phyloP scores from a whole-genome alignment of 2,113 vertebrate genomes.

The Natator depressus region DNA sequence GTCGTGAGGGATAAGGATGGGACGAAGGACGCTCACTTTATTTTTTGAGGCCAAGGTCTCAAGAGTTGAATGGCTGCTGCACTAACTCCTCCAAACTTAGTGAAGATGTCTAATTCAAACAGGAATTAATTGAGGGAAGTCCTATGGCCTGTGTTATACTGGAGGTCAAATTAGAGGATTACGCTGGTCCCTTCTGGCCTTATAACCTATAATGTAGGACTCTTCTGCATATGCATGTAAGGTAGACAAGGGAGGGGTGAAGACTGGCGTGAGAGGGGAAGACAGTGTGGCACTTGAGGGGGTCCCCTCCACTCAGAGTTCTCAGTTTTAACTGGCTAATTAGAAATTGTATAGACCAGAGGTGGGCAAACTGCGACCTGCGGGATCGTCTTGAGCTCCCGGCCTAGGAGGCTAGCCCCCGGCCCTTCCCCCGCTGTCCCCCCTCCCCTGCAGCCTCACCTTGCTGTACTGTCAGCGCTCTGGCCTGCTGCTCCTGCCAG shows the following conservation, averaged over 20 bases:
- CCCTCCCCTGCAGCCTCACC: no score
- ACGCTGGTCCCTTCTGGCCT: background rate
- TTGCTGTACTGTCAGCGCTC: no score
- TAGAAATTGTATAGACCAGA: background rate
- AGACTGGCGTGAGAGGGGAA: slow-evolving; percentile 21
- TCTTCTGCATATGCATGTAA: background rate
- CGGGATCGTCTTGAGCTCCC: no score
- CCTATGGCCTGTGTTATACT: background rate
- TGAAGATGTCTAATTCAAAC: background rate
- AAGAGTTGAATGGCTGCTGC: background rate
- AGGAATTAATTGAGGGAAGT: background rate
- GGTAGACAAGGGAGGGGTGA: background rate
- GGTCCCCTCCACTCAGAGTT: background rate
- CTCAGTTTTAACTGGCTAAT: background rate
- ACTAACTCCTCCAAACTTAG: background rate
- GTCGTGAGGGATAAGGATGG: background rate
- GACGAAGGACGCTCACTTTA: background rate
- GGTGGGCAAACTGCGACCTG: no score
- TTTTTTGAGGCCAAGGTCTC: accelerated
- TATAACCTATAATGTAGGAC: background rate
- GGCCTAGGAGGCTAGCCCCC: no score
- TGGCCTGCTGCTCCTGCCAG: no score
- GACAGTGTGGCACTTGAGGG: background rate
- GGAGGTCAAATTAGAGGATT: background rate
- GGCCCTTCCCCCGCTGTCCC: no score